Conservation (phyloP, 2,888 invertebrate species). For the Hemicrepidius hirtus region DNA sequence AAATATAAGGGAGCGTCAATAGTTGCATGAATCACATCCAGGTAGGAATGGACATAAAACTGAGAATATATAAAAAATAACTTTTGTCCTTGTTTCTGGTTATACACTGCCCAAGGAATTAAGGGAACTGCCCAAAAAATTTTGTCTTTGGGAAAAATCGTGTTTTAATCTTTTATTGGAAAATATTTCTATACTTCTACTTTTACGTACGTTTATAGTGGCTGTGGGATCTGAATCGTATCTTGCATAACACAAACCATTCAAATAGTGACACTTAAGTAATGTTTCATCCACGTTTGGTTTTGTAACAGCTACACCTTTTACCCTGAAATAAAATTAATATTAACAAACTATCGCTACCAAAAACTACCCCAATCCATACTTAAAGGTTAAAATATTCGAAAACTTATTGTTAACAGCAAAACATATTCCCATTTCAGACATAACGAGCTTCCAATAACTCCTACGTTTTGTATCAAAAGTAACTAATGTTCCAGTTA, state of each 20-base stretch:
- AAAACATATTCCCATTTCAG: conserved; percentile 80
- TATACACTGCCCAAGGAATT: too few relatives aligned
- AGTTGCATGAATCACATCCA: conserved; percentile 74
- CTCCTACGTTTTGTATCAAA: conserved; percentile 68
- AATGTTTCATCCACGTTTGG: conserved; percentile 39
- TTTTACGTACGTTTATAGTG: conserved; percentile 65
- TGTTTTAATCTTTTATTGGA: too few relatives aligned
- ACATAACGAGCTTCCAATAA: conserved; percentile 76
- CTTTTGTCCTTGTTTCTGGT: too few relatives aligned
- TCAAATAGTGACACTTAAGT: conserved; percentile 70
- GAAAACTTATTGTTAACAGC: conserved; percentile 78
- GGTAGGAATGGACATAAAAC: conserved; percentile 78
- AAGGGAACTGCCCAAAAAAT: neutral
- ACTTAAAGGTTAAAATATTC: conserved; percentile 73
- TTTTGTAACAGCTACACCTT: conserved; percentile 41
- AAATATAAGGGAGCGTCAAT: conserved; percentile 64
- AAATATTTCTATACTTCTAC: too few relatives aligned
- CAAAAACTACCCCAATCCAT: conserved; percentile 60
- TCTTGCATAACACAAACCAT: conserved; percentile 72
- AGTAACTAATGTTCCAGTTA: conserved; percentile 72
- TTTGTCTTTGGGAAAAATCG: neutral
- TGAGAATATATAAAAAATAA: conserved; percentile 59
- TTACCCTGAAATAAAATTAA: conserved; percentile 32
- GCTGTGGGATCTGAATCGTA: conserved; percentile 70
- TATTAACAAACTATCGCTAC: conserved; percentile 13